These are phyloP conservation scores for Coregonus ussuriensis DNA, from an alignment of 2,797 vertebrate species.

Conservation along the genomic window DNA sequence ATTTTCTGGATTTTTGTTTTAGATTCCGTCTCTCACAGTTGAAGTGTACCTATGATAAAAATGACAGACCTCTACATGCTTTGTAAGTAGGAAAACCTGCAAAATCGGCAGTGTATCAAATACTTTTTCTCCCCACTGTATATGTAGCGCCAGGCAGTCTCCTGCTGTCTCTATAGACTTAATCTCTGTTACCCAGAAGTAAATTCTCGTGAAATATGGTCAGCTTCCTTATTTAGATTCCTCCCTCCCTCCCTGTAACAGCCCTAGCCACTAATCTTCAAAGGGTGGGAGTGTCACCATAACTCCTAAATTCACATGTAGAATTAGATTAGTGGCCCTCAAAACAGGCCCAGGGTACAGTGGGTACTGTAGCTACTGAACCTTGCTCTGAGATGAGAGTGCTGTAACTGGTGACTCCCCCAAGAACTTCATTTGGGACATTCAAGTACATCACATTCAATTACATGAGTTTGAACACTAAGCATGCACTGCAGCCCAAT, in stretches of 20 bases:
- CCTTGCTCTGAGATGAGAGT: not conserved
- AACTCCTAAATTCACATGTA: not conserved
- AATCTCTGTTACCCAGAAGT: not conserved
- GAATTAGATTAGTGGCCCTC: not conserved
- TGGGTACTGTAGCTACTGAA: not conserved
- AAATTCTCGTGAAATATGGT: conserved; percentile 28
- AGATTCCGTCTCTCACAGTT: too few relatives aligned
- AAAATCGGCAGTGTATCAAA: too few relatives aligned
- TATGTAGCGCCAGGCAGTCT: conserved; percentile 26
- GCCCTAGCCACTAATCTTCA: not conserved
- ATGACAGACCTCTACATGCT: too few relatives aligned
- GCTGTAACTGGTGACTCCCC: not conserved
- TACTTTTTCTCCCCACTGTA: too few relatives aligned
- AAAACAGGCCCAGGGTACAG: not conserved
- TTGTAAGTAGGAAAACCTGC: too few relatives aligned
- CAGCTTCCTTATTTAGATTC: not conserved
- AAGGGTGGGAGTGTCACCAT: not conserved
- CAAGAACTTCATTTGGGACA: not conserved
- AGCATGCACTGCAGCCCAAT: not conserved
- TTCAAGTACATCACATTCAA: not conserved
- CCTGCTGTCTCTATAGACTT: conserved; percentile 28
- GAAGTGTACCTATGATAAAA: too few relatives aligned
- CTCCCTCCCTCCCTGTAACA: not conserved
- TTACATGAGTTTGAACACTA: not conserved
- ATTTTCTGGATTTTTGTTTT: too few relatives aligned